phyloP scores from a whole-genome alignment of 2,113 vertebrate genomes.

The Daphoenositta chrysoptera region DNA sequence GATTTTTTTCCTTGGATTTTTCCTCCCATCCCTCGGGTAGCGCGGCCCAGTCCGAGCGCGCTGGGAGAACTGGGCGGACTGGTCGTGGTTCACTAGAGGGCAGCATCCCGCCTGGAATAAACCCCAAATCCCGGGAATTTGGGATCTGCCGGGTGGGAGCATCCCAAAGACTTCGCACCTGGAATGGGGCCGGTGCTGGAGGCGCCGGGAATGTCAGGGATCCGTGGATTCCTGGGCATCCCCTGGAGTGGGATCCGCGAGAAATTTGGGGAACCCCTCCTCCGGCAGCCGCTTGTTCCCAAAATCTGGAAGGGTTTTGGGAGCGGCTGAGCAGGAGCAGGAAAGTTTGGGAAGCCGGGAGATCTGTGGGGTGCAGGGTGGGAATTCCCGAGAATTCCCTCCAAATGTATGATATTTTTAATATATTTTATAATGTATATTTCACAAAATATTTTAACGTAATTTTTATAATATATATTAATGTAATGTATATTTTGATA shows the following conservation, averaged over 20 bases:
- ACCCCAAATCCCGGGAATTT: neutral
- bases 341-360: neutral
- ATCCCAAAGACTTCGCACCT: neutral
- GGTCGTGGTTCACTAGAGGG: constrained; percentile 19
- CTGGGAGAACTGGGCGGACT: rapidly evolving
- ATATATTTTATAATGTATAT: no score
- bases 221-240: no score
- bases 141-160: neutral
- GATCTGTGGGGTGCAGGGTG: no score
- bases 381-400: neutral
- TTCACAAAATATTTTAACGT: no score
- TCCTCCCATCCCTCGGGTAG: rapidly evolving
- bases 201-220: rapidly evolving
- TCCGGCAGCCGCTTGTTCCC: neutral
- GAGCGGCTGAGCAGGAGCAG: neutral
- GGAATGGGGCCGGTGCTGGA: neutral
- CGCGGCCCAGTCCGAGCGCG: rapidly evolving
- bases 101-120: constrained; percentile 22
- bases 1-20: neutral
- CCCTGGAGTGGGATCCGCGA: no score
- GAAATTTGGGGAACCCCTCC: rapidly evolving
- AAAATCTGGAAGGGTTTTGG: neutral
- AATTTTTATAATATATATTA: no score
- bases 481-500: no score
- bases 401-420: no score